phyloP scores from a whole-genome alignment of 2,113 vertebrate genomes.

The Aptenodytes patagonicus region DNA sequence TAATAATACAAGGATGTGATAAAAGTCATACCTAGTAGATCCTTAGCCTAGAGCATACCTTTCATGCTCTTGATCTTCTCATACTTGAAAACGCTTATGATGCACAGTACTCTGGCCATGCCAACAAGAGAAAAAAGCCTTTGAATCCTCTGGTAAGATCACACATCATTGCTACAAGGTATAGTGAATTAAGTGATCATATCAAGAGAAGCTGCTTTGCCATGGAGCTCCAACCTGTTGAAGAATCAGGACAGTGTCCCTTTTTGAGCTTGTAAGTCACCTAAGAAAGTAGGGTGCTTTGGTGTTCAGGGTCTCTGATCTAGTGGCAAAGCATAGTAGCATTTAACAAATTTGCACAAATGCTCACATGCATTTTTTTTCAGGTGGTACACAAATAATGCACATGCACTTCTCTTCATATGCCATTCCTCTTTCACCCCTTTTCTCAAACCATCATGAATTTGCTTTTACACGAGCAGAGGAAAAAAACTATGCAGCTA shows the following conservation, averaged over 20 bases:
- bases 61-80: neutral
- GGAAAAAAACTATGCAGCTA: neutral
- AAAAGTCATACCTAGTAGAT: neutral
- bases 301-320: neutral
- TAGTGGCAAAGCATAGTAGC: neutral
- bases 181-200: neutral
- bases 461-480: neutral
- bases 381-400: neutral
- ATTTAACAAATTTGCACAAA: neutral
- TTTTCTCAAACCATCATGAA: neutral
- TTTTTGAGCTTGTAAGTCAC: neutral
- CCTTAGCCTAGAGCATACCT: neutral
- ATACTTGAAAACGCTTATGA: neutral
- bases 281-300: neutral
- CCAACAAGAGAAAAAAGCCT: neutral
- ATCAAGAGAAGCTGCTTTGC: neutral
- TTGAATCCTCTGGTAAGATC: neutral
- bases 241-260: neutral
- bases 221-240: neutral
- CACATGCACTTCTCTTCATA: neutral
- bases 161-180: neutral
- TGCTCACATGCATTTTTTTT: neutral
- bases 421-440: neutral
- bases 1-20: neutral
- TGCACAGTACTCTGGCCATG: neutral